A percentile compares a stretch with the other conserved stretches of the same genome.
phyloP scores from a whole-genome alignment of 2,113 vertebrate species.

The Dipodomys ordii region DNA sequence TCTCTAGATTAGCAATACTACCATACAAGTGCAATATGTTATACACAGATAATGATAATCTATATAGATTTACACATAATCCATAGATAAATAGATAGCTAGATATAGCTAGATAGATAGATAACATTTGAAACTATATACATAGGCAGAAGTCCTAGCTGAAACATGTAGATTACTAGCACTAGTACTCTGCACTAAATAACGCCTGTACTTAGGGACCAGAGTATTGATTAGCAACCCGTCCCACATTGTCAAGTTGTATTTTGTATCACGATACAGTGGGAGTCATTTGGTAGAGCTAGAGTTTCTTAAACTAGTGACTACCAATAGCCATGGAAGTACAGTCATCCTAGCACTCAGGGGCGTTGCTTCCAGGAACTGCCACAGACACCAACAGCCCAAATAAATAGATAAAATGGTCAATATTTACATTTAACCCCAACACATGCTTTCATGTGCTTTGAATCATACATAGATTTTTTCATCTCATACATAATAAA shows the following conservation, averaged over 20 bases:
- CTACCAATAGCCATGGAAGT: background rate
- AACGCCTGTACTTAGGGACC: background rate
- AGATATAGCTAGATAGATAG: background rate
- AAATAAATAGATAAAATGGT: background rate
- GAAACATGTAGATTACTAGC: background rate
- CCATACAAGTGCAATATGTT: too few relatives aligned
- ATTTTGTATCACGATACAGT: background rate
- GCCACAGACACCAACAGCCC: background rate
- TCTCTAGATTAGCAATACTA: too few relatives aligned
- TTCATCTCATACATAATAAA: background rate
- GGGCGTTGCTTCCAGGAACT: background rate
- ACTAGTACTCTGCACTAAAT: background rate
- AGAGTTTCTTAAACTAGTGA: background rate
- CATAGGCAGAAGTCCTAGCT: background rate
- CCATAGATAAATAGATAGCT: too few relatives aligned
- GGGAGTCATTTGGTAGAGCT: background rate
- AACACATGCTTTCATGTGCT: background rate
- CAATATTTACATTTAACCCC: background rate
- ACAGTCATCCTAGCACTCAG: background rate
- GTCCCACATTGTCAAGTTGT: background rate
- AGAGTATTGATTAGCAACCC: background rate
- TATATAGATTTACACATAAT: too few relatives aligned
- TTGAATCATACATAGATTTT: background rate
- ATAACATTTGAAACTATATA: background rate
- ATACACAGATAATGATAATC: too few relatives aligned